Conservation (phyloP, 2,113 vertebrate genomes). For the Dromaius novaehollandiae region DNA sequence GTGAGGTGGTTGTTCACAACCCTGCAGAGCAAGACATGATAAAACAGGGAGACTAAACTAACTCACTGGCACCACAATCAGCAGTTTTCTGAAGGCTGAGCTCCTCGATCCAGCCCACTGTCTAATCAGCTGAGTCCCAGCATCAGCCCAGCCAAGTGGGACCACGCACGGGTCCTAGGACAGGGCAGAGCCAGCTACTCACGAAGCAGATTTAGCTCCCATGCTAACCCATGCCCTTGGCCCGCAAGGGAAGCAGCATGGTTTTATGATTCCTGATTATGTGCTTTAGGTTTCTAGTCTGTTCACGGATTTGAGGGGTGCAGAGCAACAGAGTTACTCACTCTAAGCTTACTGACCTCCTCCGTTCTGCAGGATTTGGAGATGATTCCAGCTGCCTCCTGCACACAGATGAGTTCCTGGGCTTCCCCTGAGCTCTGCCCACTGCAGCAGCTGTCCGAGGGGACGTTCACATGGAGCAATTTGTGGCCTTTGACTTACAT, state of each 20-base stretch:
- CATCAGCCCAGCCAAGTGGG: background rate
- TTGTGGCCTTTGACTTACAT: background rate
- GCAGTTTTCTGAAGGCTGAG: background rate
- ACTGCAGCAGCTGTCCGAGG: background rate
- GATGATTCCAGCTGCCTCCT: background rate
- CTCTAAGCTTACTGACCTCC: background rate
- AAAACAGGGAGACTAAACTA: background rate
- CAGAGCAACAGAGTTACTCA: conserved; percentile 11
- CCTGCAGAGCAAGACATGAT: background rate
- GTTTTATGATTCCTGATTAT: conserved; percentile 46
- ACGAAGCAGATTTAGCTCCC: background rate
- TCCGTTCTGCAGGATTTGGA: background rate
- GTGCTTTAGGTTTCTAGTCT: conserved; percentile 20
- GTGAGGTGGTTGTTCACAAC: background rate
- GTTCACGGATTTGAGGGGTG: conserved; percentile 28
- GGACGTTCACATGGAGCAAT: background rate
- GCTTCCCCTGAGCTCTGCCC: background rate
- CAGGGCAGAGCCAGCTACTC: rapidly evolving
- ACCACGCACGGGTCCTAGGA: background rate
- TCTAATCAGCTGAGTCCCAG: background rate
- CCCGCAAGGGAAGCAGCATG: background rate
- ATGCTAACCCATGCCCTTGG: background rate
- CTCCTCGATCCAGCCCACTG: background rate
- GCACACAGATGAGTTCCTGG: background rate
- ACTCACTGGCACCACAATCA: background rate